A percentile compares a stretch with the other conserved stretches of the same genome.
Conservation (phyloP, 1,140 invertebrate genomes). For the Calephelis virginiensis region DNA sequence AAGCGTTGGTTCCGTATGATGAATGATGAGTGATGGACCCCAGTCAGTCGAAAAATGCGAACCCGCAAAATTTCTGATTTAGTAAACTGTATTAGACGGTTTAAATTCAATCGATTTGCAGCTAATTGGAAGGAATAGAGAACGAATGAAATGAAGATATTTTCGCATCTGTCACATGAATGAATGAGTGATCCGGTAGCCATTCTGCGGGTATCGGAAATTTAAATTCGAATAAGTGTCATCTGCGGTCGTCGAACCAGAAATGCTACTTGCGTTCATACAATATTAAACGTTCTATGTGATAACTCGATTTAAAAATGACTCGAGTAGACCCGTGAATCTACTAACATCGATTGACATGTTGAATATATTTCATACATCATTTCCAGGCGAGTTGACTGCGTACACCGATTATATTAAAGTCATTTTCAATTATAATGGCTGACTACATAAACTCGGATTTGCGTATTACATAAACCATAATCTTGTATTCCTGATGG, state of each 20-base stretch:
- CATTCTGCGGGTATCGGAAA: slow-evolving; percentile 36
- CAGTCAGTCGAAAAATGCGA: no score
- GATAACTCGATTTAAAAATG: slow-evolving; percentile 30
- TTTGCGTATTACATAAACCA: not conserved
- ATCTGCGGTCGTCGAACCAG: slow-evolving; percentile 36
- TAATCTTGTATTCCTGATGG: not conserved
- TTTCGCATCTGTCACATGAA: slow-evolving; percentile 30
- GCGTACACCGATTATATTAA: not conserved
- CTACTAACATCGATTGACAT: slow-evolving; percentile 14
- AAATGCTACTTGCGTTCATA: slow-evolving; percentile 33
- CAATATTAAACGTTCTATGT: slow-evolving; percentile 36
- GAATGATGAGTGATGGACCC: no score
- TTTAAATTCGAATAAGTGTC: slow-evolving; percentile 42
- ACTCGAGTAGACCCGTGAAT: slow-evolving; percentile 22
- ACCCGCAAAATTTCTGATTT: no score
- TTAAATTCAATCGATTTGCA: slow-evolving; percentile 1
- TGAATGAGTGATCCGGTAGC: slow-evolving; percentile 36
- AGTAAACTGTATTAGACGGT: not conserved
- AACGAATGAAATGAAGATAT: slow-evolving; percentile 31
- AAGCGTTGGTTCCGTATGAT: no score
- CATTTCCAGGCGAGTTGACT: slow-evolving; percentile 1
- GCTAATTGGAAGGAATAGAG: slow-evolving; percentile 32
- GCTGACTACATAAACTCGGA: not conserved
- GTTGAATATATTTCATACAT: slow-evolving; percentile 22
- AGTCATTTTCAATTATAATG: not conserved